Base-by-base conservation (phyloP, 1,140 invertebrate genomes). In the Pseudomyrmex flavicornis region DNA sequence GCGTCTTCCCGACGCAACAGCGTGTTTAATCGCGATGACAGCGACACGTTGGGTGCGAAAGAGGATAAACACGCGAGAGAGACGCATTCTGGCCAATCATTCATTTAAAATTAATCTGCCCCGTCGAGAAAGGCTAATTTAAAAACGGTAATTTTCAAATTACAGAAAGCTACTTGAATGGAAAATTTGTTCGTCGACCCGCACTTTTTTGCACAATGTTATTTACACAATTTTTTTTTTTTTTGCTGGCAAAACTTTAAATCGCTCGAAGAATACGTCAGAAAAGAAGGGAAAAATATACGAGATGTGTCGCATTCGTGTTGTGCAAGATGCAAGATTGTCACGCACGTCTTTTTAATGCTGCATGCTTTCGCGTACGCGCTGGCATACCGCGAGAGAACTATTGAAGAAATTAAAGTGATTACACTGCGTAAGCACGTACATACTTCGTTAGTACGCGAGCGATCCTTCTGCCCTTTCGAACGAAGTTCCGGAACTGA, bases 11-110 rank as follows among this genome's bases (percentile, higher is more conserved):
- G 65, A 72, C 26, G 76, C 52, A 68, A 48, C 10, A 44, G 65
- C 66, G 46, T 58, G 58, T 79, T 69, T 75, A 88, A 88, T 88
- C 82, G 82, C 72, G 83, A 79, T 75, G 85, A 84, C 82, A 62
- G 85, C 85, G 54, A 63, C 86, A 83, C n/a, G 58, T 84, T 59
- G 54, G 35, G 12, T n/a, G 50, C 56, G 22, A 70, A 35, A 13
- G 48, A 17, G 56, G 48, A 12, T n/a, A 50, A 68, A 68, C 48
- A 72, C n/a, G 52, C 2, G 17, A 17, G 75, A 26, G 54, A 69
- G 54, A 69, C 54, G 58, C 54, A 63, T 10, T 70, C 20, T 44
- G 17, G 4, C 1, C 52, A 58, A 79, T 70, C 65, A 56, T 68
- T 10, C 20, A 26, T 69, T 54, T 79, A 79, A 79, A 70, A 79